Evolutionary conservation across 2,113 vertebrate genomes (phyloP), one percentile per base, ranked within the genome.

Genomic region (Cathartes aura): DNA sequence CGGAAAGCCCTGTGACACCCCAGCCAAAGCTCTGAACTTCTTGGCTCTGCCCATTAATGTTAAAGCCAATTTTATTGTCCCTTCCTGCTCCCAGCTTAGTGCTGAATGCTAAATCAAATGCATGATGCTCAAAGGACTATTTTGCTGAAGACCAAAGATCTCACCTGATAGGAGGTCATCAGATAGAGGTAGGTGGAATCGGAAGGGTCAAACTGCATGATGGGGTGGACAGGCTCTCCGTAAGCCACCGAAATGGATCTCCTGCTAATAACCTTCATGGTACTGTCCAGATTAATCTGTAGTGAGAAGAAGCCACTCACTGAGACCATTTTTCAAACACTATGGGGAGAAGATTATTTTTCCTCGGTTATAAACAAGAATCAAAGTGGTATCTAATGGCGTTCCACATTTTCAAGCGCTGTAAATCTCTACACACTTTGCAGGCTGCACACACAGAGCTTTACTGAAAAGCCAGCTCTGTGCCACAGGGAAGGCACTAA

Each of bases 101-200:
- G 22, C 40, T 26, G 36, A 64, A 38, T 0, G 1, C 47, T 19
- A 43, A 70, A 55, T 24, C 32, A 50, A 55, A 29, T 1, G 8
- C 1, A 20, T 3, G 22, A 32, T 23, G 34, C 34, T 42, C 83
- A 16, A 66, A 50, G 27, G 42, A 40, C 47, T 23, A 12, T 26
- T 74, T 18, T 43, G 23, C 26, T 15, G 66, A 86, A 59, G 47
- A 59, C 32, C 45, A 7, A 12, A 43, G 15, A 59, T 89, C 99
- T 98, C 97, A 99, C 99, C 97, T 99, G 99, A 91, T 99, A 98
- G 72, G 99, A 99, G 1, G 99, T 99, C 99, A 99, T 99, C 94
- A 99, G 96, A 64, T 99, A 99, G 63, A 99, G 98, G 97, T 98
- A 99, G 89, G 98, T 98, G 30, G 98, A 97, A 97, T 99, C 99